Percentiles rank a stretch among this genome's conserved stretches.
Conservation (phyloP, 2,888 invertebrate species). For the Psococerastis gibbosa region DNA sequence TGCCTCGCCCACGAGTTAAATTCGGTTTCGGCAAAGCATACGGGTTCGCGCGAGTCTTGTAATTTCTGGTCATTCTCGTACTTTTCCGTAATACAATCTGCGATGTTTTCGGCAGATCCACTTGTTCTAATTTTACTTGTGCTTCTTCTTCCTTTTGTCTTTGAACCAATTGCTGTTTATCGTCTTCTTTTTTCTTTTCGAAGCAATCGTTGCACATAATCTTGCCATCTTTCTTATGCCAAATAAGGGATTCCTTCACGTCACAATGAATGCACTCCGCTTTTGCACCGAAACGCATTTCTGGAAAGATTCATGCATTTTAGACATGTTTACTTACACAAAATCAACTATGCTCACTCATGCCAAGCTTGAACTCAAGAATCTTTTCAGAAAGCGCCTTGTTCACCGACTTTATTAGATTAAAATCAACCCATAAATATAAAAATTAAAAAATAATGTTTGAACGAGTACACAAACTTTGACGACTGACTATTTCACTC, state of each 20-base stretch:
- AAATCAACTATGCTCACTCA: background rate
- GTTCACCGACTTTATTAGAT: too few relatives aligned
- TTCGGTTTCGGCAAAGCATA: constrained; percentile 26
- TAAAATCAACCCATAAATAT: too few relatives aligned
- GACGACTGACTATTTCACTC: too few relatives aligned
- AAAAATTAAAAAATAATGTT: too few relatives aligned
- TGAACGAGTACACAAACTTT: too few relatives aligned
- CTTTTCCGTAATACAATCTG: constrained; percentile 31
- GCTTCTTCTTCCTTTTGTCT: constrained; percentile 20
- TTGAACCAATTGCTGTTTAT: constrained; percentile 19
- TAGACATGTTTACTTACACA: background rate
- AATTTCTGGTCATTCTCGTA: constrained; percentile 33
- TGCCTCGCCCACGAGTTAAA: constrained; percentile 47
- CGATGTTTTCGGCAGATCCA: constrained; percentile 21
- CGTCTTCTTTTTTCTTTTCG: constrained; percentile 29
- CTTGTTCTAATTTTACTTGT: constrained; percentile 23
- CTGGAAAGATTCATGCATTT: too few relatives aligned
- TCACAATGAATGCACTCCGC: constrained; percentile 53
- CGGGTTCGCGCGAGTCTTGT: constrained; percentile 28
- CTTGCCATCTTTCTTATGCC: constrained; percentile 55
- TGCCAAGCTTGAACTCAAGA: background rate
- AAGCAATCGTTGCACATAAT: constrained; percentile 61
- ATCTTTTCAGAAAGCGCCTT: background rate
- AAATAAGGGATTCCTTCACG: constrained; percentile 46
- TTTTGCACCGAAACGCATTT: constrained; percentile 31